These are phyloP conservation scores for Pristionchus entomophagus DNA, from an alignment of 2,888 invertebrate species.

Conservation along the genomic window DNA sequence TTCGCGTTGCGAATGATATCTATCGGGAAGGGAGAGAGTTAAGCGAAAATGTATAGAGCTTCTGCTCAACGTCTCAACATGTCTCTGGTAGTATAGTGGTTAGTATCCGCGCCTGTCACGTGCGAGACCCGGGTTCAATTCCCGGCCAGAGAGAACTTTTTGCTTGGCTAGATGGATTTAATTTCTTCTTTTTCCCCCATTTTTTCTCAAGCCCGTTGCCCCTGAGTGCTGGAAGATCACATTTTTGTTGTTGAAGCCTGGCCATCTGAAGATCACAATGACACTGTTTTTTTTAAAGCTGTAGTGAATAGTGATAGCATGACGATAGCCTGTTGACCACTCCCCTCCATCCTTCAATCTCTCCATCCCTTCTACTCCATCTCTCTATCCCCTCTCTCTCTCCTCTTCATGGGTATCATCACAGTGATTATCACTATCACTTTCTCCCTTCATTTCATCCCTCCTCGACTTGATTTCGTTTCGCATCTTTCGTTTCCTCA, in stretches of 20 bases:
- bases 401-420: constrained; percentile 30
- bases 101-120: constrained; percentile 80
- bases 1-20: too few relatives aligned
- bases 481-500: background rate
- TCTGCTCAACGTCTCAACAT: background rate
- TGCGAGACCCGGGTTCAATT: constrained; percentile 80
- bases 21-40: too few relatives aligned
- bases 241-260: background rate
- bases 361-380: background rate
- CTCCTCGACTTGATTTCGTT: constrained; percentile 7
- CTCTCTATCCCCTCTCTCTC: constrained; percentile 15
- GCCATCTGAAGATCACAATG: background rate
- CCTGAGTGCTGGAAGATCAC: background rate
- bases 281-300: too few relatives aligned
- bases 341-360: background rate
- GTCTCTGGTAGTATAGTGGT: constrained; percentile 79
- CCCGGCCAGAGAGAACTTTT: constrained; percentile 78
- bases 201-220: background rate
- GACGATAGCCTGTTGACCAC: background rate
- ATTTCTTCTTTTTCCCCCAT: background rate
- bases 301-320: too few relatives aligned
- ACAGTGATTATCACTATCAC: constrained; percentile 34
- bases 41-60: background rate
- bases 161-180: background rate
- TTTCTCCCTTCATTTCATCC: constrained; percentile 21